Conservation (phyloP, 2,797 vertebrate genomes). For the Antrozous pallidus region DNA sequence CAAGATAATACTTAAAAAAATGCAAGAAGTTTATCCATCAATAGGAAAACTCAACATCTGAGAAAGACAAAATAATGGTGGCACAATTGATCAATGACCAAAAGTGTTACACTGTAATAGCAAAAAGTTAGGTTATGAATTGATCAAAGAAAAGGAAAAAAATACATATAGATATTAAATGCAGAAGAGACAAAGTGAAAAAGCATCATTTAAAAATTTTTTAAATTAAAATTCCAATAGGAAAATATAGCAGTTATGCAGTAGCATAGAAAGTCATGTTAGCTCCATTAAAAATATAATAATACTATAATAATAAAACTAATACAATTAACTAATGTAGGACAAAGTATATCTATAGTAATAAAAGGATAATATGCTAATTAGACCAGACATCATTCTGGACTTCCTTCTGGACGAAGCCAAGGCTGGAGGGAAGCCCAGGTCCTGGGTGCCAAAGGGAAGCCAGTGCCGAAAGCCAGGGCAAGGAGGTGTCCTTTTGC, state of each 20-base stretch:
- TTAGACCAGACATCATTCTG: too few species aligned
- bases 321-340: neutral
- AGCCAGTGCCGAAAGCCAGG: too few species aligned
- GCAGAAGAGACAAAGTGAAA: neutral
- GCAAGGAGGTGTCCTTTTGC: too few species aligned
- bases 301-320: neutral
- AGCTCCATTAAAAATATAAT: neutral
- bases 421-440: too few species aligned
- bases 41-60: neutral
- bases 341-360: neutral
- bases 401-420: too few species aligned
- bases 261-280: neutral
- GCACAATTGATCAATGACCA: neutral
- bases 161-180: neutral
- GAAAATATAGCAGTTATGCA: neutral
- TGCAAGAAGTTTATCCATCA: neutral
- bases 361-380: too few species aligned
- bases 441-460: too few species aligned
- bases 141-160: neutral
- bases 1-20: neutral
- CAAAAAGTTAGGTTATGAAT: neutral
- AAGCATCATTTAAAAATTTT: neutral
- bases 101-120: neutral
- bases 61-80: neutral
- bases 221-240: neutral